Base-by-base conservation (phyloP, 2,888 invertebrate species). In the Alentia gelatinosa region DNA sequence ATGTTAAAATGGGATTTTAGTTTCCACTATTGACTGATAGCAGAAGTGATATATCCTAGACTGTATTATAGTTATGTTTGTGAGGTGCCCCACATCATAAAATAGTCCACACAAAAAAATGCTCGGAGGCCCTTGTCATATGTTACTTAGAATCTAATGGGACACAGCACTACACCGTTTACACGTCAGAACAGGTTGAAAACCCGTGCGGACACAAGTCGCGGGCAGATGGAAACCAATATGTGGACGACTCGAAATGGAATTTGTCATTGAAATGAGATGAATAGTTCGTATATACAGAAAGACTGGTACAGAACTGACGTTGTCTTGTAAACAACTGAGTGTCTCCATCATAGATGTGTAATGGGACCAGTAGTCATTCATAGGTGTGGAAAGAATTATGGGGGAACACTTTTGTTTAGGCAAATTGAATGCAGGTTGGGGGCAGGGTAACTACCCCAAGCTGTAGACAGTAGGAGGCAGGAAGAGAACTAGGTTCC, bases 261-360 rank as follows among this genome's bases (percentile, higher is more conserved):
- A 83, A 42, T 42, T 86, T 86, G 42, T 86, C 50, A 33, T 42
- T 86, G 86, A 86, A 86, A 86, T 86, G 86, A 86, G 86, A 50
- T 86, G 86, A 86, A 86, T 86, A 86, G 47, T 30, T 42, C 47
- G 42, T 50, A 86, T 86, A 47, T 86, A 86, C 86, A 47, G 86
- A 86, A 86, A 86, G 86, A 47, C 86, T 86, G 86, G 47, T 86
- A 79, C 39, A 79, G 37, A 79, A 39, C 37, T 79, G 79, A 79
- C 37, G 5, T 37, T 37, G 26, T 35, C 19, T 37, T 37, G 26
- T 35, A 30, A 79, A 79, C 39, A 0, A 79, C 79, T 23, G 39
- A 35, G 79, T n/a, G n/a, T 79, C 79, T 79, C 79, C 35, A 37
- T 79, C 39, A 79, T 33, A 79, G 39, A 79, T 35, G 1, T 39